A percentile compares a stretch with the other conserved stretches of the same genome.
Evolutionary conservation across 2,888 invertebrate genomes (phyloP).

Genomic region (Caenorhabditis imperialis): DNA sequence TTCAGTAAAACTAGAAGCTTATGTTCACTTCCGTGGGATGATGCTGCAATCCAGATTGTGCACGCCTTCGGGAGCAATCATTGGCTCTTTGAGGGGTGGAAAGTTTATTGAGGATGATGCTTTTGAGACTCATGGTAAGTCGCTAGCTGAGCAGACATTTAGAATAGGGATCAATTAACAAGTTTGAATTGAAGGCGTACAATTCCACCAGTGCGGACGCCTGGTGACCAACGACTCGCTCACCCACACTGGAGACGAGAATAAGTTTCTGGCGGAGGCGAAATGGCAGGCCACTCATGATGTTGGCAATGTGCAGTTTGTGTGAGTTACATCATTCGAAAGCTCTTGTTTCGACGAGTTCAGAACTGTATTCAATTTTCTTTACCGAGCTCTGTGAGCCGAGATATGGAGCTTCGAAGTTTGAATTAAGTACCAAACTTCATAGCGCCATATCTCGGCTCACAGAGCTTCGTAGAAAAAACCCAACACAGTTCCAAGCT

Average conservation of each 20-base stretch:
- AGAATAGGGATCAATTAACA: too few relatives aligned
- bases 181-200: too few relatives aligned
- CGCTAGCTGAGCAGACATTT: too few relatives aligned
- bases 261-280: conserved; percentile 65
- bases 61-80: conserved; percentile 60
- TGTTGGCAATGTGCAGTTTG: conserved; percentile 68
- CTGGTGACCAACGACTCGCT: conserved; percentile 60
- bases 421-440: too few relatives aligned
- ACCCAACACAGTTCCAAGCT: too few relatives aligned
- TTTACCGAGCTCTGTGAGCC: too few relatives aligned
- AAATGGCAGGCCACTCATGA: conserved; percentile 63
- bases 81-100: conserved; percentile 66
- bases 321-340: conserved; percentile 62
- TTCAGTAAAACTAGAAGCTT: conserved; percentile 61
- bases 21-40: conserved; percentile 65
- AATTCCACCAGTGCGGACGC: conserved; percentile 63
- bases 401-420: too few relatives aligned
- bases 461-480: too few relatives aligned
- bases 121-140: conserved; percentile 51
- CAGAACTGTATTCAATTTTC: too few relatives aligned
- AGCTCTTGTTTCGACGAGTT: too few relatives aligned
- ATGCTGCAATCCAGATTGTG: conserved; percentile 65
- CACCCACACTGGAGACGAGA: conserved; percentile 65
- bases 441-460: too few relatives aligned
- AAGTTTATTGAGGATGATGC: conserved; percentile 59